Conservation (phyloP, 2,797 vertebrate genomes). For the Scleropages formosus region DNA sequence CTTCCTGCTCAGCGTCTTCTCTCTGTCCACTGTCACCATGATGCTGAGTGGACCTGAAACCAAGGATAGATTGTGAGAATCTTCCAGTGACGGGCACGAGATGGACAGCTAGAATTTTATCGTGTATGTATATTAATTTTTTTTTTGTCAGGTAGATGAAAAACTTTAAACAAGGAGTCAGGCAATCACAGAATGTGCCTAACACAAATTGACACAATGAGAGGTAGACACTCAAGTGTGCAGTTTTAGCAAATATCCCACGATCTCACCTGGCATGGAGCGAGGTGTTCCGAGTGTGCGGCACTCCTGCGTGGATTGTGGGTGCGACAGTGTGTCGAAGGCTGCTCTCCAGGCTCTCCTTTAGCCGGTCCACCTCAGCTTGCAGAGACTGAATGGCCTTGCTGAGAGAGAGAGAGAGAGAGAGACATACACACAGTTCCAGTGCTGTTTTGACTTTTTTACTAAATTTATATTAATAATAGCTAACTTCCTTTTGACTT, state of each 20-base stretch:
- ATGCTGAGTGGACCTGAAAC: constrained; percentile 43
- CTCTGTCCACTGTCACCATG: constrained; percentile 8
- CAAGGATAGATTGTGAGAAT: no score
- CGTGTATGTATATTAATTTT: no score
- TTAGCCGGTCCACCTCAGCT: constrained; percentile 72
- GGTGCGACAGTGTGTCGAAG: constrained; percentile 44
- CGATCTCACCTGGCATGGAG: constrained; percentile 54
- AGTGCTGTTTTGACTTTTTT: neutral
- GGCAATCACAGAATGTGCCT: neutral
- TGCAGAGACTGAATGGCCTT: constrained; percentile 70
- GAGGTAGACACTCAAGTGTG: neutral
- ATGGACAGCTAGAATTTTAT: neutral
- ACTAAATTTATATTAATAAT: neutral
- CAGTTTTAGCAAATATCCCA: neutral
- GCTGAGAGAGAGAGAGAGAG: constrained; percentile 51
- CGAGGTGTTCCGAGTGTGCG: constrained; percentile 23
- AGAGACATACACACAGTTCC: neutral
- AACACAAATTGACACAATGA: no score
- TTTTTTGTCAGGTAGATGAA: no score
- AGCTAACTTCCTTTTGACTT: neutral
- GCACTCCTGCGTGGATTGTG: constrained; percentile 29
- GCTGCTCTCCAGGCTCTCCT: constrained; percentile 64
- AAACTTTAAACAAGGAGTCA: neutral
- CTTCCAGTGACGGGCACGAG: no score
- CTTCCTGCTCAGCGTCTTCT: constrained; percentile 1